These are phyloP conservation scores for Mycetomoellerius zeteki DNA, from an alignment of 1,140 invertebrate genomes.

Conservation along the genomic window DNA sequence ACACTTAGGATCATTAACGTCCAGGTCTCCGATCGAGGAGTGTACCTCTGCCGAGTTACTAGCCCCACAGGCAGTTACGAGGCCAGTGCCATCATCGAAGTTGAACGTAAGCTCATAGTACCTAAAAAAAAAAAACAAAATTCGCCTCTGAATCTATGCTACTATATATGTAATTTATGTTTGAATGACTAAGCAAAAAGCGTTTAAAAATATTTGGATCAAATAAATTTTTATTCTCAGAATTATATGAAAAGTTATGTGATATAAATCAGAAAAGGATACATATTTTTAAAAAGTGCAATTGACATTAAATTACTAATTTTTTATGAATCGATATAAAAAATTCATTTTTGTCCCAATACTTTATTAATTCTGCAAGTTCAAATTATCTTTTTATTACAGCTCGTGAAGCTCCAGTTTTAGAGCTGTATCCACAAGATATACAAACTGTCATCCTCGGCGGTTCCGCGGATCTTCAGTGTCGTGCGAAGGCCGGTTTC, in stretches of 20 bases:
- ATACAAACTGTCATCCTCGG: conserved; percentile 90
- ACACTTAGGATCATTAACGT: conserved; percentile 91
- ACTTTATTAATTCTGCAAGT: not conserved
- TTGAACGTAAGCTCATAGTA: conserved; percentile 91
- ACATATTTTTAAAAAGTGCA: too few species aligned
- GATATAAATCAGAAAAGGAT: not conserved
- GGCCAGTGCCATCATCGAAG: conserved; percentile 92
- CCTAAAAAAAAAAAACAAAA: not conserved
- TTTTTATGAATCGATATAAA: not conserved
- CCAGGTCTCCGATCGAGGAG: conserved; percentile 92
- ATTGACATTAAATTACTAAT: not conserved
- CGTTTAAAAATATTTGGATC: not conserved
- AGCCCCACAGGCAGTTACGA: conserved; percentile 88
- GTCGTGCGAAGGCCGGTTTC: conserved; percentile 91
- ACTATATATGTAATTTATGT: not conserved
- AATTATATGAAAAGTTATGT: not conserved
- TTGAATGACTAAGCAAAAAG: not conserved
- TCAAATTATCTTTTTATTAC: conserved; percentile 18
- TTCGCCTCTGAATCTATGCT: not conserved
- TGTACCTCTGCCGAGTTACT: conserved; percentile 92
- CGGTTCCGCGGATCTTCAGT: conserved; percentile 92
- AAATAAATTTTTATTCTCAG: not conserved
- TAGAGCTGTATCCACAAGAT: conserved; percentile 92
- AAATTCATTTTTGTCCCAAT: conserved; percentile 1
- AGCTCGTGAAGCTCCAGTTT: conserved; percentile 93